A percentile compares a stretch with the other conserved stretches of the same genome.
Conservation (phyloP, 2,888 invertebrate genomes). For the Tiliacea citrago region DNA sequence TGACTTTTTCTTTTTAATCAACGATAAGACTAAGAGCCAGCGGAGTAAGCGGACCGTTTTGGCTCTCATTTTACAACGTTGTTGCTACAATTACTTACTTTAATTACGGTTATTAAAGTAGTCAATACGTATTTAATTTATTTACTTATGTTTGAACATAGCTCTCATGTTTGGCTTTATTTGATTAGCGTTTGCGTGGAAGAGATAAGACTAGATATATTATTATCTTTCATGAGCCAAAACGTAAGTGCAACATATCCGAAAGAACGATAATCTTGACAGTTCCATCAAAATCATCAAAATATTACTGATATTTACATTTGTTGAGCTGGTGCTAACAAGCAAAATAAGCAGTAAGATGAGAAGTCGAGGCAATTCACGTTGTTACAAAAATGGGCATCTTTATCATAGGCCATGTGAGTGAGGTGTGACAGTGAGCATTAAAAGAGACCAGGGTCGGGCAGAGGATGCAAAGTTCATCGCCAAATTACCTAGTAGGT, state of each 20-base stretch:
- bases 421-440: background rate
- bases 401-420: background rate
- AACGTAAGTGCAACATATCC: background rate
- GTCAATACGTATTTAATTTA: slow-evolving; percentile 10
- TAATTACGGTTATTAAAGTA: slow-evolving; percentile 15
- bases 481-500: background rate
- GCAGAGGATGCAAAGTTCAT: background rate
- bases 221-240: slow-evolving; percentile 14
- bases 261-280: slow-evolving; percentile 26
- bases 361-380: background rate
- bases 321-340: slow-evolving; percentile 6
- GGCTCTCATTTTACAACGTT: slow-evolving; percentile 2
- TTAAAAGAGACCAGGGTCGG: background rate
- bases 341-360: background rate
- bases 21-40: slow-evolving; percentile 19
- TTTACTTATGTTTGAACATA: slow-evolving; percentile 13
- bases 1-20: slow-evolving; percentile 22
- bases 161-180: slow-evolving; percentile 22
- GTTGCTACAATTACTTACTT: slow-evolving; percentile 12
- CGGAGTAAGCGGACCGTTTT: background rate
- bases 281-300: slow-evolving; percentile 30
- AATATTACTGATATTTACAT: slow-evolving; percentile 10
- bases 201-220: slow-evolving; percentile 34
- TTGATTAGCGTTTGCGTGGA: background rate
- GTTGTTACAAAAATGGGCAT: background rate